Evolutionary conservation across 2,113 vertebrate genomes (phyloP).

Genomic region (Oceanites oceanicus): DNA sequence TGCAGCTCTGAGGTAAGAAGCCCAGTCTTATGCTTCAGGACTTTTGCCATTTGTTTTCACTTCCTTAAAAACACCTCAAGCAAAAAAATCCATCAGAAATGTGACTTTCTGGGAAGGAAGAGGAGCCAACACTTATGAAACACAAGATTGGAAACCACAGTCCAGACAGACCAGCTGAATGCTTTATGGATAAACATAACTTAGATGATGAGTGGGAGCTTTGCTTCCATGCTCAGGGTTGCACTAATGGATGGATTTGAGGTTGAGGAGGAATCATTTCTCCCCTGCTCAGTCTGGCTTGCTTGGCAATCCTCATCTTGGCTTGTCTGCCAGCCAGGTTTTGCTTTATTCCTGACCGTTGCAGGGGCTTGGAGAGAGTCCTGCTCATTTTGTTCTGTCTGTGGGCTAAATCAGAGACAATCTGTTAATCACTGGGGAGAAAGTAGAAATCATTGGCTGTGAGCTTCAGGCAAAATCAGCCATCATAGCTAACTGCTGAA

Average conservation of each 20-base stretch:
- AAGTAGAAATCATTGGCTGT: not conserved
- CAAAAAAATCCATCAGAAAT: not conserved
- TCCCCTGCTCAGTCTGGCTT: not conserved
- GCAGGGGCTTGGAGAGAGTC: not conserved
- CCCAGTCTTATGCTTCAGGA: not conserved
- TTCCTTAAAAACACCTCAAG: slow-evolving; percentile 15
- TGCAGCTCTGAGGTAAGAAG: not conserved
- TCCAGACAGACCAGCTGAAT: not conserved
- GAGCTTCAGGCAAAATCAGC: not conserved
- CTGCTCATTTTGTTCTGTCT: not conserved
- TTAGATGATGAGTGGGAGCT: not conserved
- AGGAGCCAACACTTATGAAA: not conserved
- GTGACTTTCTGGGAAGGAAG: slow-evolving; percentile 2
- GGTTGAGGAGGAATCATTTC: not conserved
- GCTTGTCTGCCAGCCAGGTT: not conserved
- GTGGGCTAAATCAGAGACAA: not conserved
- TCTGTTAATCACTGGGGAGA: not conserved
- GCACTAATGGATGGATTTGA: not conserved
- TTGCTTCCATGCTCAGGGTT: not conserved
- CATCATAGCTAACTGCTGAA: not conserved
- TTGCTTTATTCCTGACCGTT: not conserved
- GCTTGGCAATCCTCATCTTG: not conserved
- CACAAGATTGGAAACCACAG: not conserved
- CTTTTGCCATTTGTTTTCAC: not conserved
- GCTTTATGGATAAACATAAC: not conserved